A percentile compares a stretch with the other conserved stretches of the same genome.
phyloP scores from a whole-genome alignment of 2,888 invertebrate genomes.

The Salticus scenicus region DNA sequence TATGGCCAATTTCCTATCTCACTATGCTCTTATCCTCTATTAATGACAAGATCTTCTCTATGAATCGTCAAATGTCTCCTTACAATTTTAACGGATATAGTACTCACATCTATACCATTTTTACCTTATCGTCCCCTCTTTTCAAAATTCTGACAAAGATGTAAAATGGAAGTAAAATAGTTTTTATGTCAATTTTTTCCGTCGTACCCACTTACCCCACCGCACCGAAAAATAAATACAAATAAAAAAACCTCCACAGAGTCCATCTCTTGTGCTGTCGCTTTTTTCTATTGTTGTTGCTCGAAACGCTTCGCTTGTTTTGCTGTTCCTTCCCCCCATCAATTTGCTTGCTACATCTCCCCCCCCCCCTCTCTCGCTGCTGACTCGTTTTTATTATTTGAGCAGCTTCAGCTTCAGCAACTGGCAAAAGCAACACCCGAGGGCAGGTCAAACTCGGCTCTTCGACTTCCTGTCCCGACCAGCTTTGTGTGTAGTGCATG shows the following conservation, averaged over 20 bases:
- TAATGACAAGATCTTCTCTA: too few relatives aligned
- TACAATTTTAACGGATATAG: too few relatives aligned
- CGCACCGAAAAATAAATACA: neutral
- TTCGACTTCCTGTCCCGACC: conserved; percentile 57
- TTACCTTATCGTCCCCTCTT: too few relatives aligned
- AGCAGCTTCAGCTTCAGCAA: neutral
- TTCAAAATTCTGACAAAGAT: too few relatives aligned
- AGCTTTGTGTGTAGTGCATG: conserved; percentile 3
- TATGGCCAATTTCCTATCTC: too few relatives aligned
- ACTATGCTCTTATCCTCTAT: too few relatives aligned
- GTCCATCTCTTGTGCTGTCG: neutral
- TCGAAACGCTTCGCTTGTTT: conserved; percentile 1
- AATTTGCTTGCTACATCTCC: too few relatives aligned
- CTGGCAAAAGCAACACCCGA: conserved; percentile 17
- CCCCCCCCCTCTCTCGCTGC: neutral
- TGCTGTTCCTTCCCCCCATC: neutral
- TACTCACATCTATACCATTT: too few relatives aligned
- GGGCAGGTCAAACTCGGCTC: conserved; percentile 47
- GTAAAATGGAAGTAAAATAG: too few relatives aligned
- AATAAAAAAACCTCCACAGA: neutral
- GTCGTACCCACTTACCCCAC: neutral
- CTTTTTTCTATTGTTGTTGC: neutral
- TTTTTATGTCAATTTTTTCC: too few relatives aligned
- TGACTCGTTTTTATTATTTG: neutral
- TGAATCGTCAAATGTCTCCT: too few relatives aligned